phyloP scores from a whole-genome alignment of 2,113 vertebrate genomes.

The Corythoichthys intestinalis region DNA sequence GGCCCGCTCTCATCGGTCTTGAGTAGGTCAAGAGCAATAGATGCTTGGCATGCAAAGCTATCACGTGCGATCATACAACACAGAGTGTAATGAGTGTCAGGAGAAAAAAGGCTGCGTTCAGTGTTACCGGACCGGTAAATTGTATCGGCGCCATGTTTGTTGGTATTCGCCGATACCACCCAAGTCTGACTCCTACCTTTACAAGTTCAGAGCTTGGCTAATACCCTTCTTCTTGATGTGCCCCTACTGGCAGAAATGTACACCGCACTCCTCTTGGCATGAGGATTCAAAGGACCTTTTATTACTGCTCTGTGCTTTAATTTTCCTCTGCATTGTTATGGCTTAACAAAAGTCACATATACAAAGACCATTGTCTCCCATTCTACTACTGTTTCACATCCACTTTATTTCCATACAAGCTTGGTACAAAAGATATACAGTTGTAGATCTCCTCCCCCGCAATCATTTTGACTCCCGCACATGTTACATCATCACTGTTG shows the following conservation, averaged over 20 bases:
- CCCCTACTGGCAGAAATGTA: not conserved
- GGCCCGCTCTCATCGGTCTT: no score
- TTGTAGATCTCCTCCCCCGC: constrained; percentile 53
- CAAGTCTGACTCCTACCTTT: not conserved
- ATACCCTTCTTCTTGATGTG: not conserved
- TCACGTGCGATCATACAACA: no score
- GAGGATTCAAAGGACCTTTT: not conserved
- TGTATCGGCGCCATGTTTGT: no score
- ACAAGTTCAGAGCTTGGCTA: not conserved
- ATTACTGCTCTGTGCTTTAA: not conserved
- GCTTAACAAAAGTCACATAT: constrained; percentile 47
- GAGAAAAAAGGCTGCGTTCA: no score
- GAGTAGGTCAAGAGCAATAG: no score
- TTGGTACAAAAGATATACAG: constrained; percentile 39
- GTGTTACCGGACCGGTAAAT: no score
- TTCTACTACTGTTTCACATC: constrained; percentile 24
- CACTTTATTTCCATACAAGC: constrained; percentile 37
- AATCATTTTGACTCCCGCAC: constrained; percentile 61
- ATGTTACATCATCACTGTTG: constrained; percentile 65
- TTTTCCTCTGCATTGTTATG: not conserved
- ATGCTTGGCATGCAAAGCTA: no score
- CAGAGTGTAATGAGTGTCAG: no score
- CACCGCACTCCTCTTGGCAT: not conserved
- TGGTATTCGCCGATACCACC: no score
- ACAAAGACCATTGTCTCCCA: not conserved